Conservation (phyloP, 2,888 invertebrate genomes). For the Drosophila austrosaltans region DNA sequence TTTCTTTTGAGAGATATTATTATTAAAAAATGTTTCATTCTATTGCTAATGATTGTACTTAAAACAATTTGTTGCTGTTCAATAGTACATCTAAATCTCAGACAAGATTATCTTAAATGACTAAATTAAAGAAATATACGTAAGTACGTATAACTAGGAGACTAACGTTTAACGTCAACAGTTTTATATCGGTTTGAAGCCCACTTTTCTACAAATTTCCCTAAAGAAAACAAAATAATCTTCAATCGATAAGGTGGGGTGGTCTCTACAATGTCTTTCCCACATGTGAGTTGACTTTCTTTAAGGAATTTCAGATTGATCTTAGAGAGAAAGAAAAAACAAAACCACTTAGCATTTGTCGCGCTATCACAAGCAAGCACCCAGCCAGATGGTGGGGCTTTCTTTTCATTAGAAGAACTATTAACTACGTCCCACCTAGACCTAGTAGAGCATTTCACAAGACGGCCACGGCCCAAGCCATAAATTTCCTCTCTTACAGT, state of each 20-base stretch:
- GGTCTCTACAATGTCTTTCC: constrained; percentile 13
- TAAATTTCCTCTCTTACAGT: constrained; percentile 51
- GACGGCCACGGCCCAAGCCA: constrained; percentile 53
- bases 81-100: no score
- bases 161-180: no score
- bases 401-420: constrained; percentile 52
- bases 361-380: not conserved
- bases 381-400: constrained; percentile 41
- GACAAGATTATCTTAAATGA: no score
- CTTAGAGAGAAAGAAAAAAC: constrained; percentile 9
- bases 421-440: constrained; percentile 45
- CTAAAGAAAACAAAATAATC: not conserved
- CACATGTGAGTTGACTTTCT: constrained; percentile 27
- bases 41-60: no score
- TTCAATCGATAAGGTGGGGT: constrained; percentile 30
- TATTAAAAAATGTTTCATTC: no score
- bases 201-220: no score
- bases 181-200: not conserved
- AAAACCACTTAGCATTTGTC: constrained; percentile 48
- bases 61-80: no score
- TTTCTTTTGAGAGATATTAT: no score
- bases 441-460: constrained; percentile 58
- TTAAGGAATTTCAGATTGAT: constrained; percentile 35
- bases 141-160: no score
- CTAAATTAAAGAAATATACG: no score